These are phyloP conservation scores for Eidolon helvum DNA, from an alignment of 2,113 vertebrate genomes.

Conservation along the genomic window DNA sequence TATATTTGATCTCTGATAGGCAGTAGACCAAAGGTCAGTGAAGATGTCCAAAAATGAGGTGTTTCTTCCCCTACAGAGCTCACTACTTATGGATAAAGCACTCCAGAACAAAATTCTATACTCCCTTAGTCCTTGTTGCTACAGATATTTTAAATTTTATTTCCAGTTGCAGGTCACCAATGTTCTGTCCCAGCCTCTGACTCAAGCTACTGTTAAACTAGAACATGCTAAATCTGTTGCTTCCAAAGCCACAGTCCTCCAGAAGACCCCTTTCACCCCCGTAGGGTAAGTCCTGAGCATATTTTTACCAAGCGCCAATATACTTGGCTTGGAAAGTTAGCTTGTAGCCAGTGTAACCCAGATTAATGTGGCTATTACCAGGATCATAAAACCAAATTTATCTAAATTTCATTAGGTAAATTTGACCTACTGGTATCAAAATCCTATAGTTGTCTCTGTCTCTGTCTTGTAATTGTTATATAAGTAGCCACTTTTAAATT, in stretches of 20 bases:
- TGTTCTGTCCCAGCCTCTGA: conserved; percentile 93
- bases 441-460: background rate
- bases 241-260: conserved; percentile 90
- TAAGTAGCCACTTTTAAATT: background rate
- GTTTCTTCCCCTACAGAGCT: background rate
- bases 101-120: background rate
- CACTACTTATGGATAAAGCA: background rate
- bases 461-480: background rate
- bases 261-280: conserved; percentile 87
- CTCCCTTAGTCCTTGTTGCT: background rate
- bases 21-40: background rate
- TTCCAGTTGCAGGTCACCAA: conserved; percentile 93
- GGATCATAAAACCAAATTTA: conserved; percentile 14
- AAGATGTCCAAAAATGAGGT: background rate
- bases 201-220: conserved; percentile 90
- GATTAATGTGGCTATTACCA: background rate
- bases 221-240: conserved; percentile 89
- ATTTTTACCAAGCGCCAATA: background rate
- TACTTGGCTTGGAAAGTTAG: background rate
- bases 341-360: background rate
- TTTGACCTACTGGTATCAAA: background rate
- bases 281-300: conserved; percentile 85
- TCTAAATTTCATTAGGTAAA: background rate
- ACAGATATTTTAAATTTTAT: conserved; percentile 48
- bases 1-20: background rate